Percentiles rank a stretch among this genome's conserved stretches.
Conservation (phyloP, 2,888 invertebrate genomes). For the Nephrotoma appendiculata region DNA sequence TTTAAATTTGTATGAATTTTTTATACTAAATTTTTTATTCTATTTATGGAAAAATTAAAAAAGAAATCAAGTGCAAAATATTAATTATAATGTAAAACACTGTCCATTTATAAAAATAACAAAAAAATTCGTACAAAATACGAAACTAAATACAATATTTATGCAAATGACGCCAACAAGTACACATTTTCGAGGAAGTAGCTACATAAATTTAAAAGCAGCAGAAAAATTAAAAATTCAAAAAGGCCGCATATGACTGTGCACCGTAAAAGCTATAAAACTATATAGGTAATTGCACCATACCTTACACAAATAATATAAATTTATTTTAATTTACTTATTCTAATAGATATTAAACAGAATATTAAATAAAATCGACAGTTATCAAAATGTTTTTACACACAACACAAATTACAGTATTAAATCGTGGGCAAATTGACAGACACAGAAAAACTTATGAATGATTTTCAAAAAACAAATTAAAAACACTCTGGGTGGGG, state of each 20-base stretch:
- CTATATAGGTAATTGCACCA: not conserved
- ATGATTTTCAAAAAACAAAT: not conserved
- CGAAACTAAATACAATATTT: not conserved
- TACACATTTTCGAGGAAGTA: not conserved
- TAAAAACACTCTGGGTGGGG: not conserved
- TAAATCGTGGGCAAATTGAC: not conserved
- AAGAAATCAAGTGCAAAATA: not conserved
- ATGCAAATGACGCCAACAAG: slow-evolving; percentile 2
- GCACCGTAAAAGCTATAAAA: not conserved
- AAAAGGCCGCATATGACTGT: not conserved
- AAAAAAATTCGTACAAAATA: not conserved
- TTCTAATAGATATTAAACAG: not conserved
- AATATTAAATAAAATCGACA: not conserved
- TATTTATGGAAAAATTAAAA: not conserved
- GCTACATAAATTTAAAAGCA: not conserved
- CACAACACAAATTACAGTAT: not conserved
- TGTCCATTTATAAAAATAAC: not conserved
- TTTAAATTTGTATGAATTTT: not conserved
- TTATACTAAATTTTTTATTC: not conserved
- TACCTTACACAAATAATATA: not conserved
- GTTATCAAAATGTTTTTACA: not conserved
- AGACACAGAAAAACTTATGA: not conserved
- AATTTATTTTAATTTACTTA: not conserved
- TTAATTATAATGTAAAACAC: not conserved
- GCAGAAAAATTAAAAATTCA: not conserved